Conservation (phyloP, 1,140 invertebrate species). For the Caenorhabditis briggsae region DNA sequence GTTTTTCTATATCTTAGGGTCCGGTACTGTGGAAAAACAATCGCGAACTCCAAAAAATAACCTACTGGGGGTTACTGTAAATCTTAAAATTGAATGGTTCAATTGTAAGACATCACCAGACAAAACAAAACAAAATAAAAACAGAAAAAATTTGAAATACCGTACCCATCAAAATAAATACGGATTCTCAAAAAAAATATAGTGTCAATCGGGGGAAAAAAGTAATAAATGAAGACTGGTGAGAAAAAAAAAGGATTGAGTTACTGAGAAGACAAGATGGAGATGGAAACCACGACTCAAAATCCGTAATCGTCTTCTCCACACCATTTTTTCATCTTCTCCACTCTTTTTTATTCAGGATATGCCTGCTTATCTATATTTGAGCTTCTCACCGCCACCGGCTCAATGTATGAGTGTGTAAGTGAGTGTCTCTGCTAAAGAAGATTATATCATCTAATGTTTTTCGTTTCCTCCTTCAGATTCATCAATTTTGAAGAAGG, state of each 20-base stretch:
- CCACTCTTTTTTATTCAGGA: background rate
- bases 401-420: slow-evolving; percentile 45
- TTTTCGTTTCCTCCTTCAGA: background rate
- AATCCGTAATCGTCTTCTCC: slow-evolving; percentile 36
- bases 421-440: background rate
- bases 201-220: background rate
- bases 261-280: slow-evolving; percentile 5
- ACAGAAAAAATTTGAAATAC: background rate
- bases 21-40: too few species aligned
- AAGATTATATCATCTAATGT: slow-evolving; percentile 37
- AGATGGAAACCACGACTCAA: slow-evolving; percentile 41
- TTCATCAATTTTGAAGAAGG: background rate
- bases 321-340: background rate
- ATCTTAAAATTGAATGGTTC: too few species aligned
- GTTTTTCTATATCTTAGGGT: too few species aligned
- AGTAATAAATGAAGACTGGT: background rate
- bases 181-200: background rate
- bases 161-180: background rate
- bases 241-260: background rate
- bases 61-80: too few species aligned
- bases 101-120: too few species aligned
- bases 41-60: too few species aligned
- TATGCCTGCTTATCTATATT: slow-evolving; percentile 41
- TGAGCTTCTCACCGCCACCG: slow-evolving; percentile 20
- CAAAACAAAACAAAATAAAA: too few species aligned